Percentiles rank a stretch among this genome's conserved stretches.
Conservation (phyloP, 2,113 vertebrate species). For the Platichthys stellatus region DNA sequence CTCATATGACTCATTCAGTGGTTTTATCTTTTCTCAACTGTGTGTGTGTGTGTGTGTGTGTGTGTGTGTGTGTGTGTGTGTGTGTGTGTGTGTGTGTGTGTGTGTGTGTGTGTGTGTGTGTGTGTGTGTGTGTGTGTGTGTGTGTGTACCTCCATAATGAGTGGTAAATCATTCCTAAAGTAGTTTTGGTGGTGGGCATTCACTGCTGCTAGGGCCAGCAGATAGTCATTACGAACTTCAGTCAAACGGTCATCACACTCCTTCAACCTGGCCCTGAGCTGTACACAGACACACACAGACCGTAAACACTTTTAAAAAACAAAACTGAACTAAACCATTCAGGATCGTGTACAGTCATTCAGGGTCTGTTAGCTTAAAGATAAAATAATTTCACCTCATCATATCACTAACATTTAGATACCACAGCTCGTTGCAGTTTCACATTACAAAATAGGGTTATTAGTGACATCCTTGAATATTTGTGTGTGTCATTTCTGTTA, state of each 20-base stretch:
- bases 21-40: not conserved
- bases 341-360: no score
- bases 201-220: conserved; percentile 85
- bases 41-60: not conserved
- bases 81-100: no score
- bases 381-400: no score
- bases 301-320: no score
- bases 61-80: no score
- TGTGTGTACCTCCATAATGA: conserved; percentile 82
- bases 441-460: not conserved
- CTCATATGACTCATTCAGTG: no score
- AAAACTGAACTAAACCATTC: no score
- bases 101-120: no score
- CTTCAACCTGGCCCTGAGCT: conserved; percentile 84
- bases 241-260: conserved; percentile 85
- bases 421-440: not conserved
- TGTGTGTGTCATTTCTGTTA: not conserved
- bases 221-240: conserved; percentile 87
- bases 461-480: no score
- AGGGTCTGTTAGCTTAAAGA: no score
- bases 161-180: conserved; percentile 81
- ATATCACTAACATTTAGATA: no score
- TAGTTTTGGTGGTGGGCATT: conserved; percentile 87
- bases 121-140: conserved; percentile 3
- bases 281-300: conserved; percentile 1